Evolutionary conservation across 2,797 vertebrate genomes (phyloP).

Genomic region (Anas bahamensis): DNA sequence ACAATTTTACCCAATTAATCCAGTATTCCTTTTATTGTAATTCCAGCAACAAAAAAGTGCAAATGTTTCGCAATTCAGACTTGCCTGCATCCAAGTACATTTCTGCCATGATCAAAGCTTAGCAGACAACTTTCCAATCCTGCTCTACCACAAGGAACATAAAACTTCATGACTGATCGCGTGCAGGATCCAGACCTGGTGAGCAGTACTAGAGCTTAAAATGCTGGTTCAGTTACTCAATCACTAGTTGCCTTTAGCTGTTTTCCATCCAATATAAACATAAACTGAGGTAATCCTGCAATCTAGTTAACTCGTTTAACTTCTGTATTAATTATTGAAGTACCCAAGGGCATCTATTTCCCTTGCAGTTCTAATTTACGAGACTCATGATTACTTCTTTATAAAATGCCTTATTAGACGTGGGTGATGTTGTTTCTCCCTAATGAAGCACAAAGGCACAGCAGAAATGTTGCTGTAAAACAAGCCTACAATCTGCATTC

Average conservation of each 20-base stretch:
- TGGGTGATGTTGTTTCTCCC: constrained; percentile 24
- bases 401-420: constrained; percentile 53
- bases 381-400: constrained; percentile 34
- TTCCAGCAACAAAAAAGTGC: neutral
- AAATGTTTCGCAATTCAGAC: neutral
- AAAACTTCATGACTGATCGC: neutral
- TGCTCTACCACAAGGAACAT: neutral
- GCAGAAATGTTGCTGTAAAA: constrained; percentile 48
- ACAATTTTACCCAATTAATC: neutral
- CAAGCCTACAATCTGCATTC: constrained; percentile 45
- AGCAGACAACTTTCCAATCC: neutral
- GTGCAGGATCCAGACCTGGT: neutral
- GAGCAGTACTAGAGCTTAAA: neutral
- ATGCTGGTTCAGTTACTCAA: neutral
- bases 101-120: neutral
- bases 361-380: constrained; percentile 41
- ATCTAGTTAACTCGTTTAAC: constrained; percentile 59
- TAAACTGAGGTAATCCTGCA: constrained; percentile 58
- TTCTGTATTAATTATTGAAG: constrained; percentile 73
- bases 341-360: constrained; percentile 64
- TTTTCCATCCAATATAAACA: constrained; percentile 70
- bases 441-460: constrained; percentile 46
- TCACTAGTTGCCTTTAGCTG: constrained; percentile 50
- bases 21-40: neutral
- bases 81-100: neutral